Base-by-base conservation (phyloP, 2,888 invertebrate genomes). In the Petrolisthes manimaculis region DNA sequence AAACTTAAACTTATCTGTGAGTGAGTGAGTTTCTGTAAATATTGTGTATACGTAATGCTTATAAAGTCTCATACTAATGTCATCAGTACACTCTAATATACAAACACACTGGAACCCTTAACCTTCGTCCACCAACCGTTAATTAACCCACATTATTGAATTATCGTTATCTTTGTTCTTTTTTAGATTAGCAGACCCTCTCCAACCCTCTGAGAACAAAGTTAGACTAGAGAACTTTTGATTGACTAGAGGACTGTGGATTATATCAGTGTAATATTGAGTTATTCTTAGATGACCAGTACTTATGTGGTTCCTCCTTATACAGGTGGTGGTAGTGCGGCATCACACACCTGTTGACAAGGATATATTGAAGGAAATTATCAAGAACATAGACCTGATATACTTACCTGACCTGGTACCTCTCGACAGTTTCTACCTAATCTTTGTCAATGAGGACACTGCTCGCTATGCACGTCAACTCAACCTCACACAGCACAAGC, bases 311-410 rank as follows among this genome's bases (percentile, higher is more conserved):
- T 18, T 53, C 69, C 53, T 69, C 51, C 24, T 37, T 4, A 24
- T 5, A 21, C 53, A 82, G 82, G 37, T 82, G 82, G 9, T 69
- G 53, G 82, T 67, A 18, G 82, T 69, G 67, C 82, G 82, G 51
- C 69, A 82, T 53, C 82, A 82, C 82, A 67, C 67, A n/a, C 67
- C 37, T 14, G 4, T 67, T 18, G 82, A 82, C 53, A 53, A 53
- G 18, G 21, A 51, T 5, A 51, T 21, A 18, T 37, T 82, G 6
- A 69, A 51, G 6, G 69, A 37, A 24, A 55, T 69, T 5, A 69
- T 69, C 3, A 51, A 53, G 51, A 18, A 21, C 18, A 14, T 82
- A n/a, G 24, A 53, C 69, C 51, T 82, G 67, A 14, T 69, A 53
- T 51, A 69, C 69, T 53, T 82, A 53, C 69, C 82, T 21, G 9